Evolutionary conservation across 2,113 vertebrate species (phyloP), one percentile per base, ranked within the genome.

Genomic region (Indicator indicator): DNA sequence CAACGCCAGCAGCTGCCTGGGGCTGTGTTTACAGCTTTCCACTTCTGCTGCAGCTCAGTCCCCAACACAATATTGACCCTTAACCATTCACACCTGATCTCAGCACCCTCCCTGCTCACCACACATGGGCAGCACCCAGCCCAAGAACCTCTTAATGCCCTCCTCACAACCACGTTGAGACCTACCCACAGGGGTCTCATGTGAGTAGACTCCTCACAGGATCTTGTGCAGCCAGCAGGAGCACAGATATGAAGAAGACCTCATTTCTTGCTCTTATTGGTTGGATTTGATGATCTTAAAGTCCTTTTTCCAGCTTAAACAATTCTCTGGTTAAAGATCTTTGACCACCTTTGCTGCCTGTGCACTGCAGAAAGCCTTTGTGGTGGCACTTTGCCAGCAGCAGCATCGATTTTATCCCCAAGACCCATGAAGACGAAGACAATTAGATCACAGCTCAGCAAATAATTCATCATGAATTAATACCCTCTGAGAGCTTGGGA

Each of bases 401-500:
- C 72, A 59, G 63, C 88, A 86, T 68, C 4, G 56, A 83, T 83
- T 85, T 85, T 59, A n/a, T 38, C 32, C 90, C 10, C 63, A 36
- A 69, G 70, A 56, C 82, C 85, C 85, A 86, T 6, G 38, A 93
- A 86, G 38, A 74, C 2, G 17, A 85, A 94, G 88, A 89, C 88
- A 84, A 91, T 87, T 59, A 89, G 86, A 95, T 89, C 89, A 33
- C 55, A 73, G 94, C 78, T 21, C 72, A 17, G 60, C 89, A 90
- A 94, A 89, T 94, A 92, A 89, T 76, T 95, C 94, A 86, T 92
- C 87, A 73, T 50, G 82, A 90, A 90, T 94, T 92, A 92, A 94
- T 90, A 87, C 44, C 55, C 14, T 76, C 59, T 38, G 92, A 92
- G 83, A 84, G 89, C 86, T 69, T n/a, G 78, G 92, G 92, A 52